Percentiles rank a stretch among this genome's conserved stretches.
Conservation (phyloP, 2,888 invertebrate species). For the Dryococelus australis region DNA sequence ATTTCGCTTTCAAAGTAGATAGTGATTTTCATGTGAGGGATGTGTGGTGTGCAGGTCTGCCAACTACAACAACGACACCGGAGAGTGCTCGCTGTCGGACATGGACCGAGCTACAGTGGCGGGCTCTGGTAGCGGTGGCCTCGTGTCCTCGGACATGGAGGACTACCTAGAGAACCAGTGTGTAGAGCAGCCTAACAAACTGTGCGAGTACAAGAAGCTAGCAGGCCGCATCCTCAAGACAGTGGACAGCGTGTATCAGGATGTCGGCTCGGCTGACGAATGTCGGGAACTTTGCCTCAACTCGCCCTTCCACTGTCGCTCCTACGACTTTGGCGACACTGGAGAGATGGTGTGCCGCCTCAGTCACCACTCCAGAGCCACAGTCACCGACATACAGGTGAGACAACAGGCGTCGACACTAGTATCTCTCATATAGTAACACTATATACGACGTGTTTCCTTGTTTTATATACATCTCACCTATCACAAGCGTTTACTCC, state of each 20-base stretch:
- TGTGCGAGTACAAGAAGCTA: slow-evolving; percentile 92
- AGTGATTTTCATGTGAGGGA: no score
- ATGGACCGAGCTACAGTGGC: slow-evolving; percentile 92
- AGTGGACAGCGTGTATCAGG: slow-evolving; percentile 92
- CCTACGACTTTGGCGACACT: slow-evolving; percentile 92
- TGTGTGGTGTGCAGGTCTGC: slow-evolving; percentile 73
- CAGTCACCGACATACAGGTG: slow-evolving; percentile 87
- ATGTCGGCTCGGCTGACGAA: slow-evolving; percentile 85
- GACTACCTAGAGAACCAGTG: slow-evolving; percentile 94
- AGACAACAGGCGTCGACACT: slow-evolving; percentile 47
- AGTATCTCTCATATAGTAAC: neutral
- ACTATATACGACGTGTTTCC: no score
- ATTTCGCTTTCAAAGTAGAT: no score
- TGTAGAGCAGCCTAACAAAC: slow-evolving; percentile 91
- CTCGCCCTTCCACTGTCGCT: slow-evolving; percentile 90
- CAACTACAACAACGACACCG: slow-evolving; percentile 86
- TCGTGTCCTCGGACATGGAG: slow-evolving; percentile 63
- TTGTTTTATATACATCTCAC: no score
- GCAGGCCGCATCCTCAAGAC: slow-evolving; percentile 90
- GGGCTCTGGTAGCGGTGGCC: slow-evolving; percentile 79
- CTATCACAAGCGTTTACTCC: no score
- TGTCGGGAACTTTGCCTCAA: slow-evolving; percentile 88
- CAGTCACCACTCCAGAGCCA: slow-evolving; percentile 89
- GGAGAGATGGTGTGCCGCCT: slow-evolving; percentile 93
- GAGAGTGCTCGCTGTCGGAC: slow-evolving; percentile 86